Evolutionary conservation across 2,113 vertebrate species (phyloP), one percentile per base, ranked within the genome.

Genomic region (Poecile atricapillus): DNA sequence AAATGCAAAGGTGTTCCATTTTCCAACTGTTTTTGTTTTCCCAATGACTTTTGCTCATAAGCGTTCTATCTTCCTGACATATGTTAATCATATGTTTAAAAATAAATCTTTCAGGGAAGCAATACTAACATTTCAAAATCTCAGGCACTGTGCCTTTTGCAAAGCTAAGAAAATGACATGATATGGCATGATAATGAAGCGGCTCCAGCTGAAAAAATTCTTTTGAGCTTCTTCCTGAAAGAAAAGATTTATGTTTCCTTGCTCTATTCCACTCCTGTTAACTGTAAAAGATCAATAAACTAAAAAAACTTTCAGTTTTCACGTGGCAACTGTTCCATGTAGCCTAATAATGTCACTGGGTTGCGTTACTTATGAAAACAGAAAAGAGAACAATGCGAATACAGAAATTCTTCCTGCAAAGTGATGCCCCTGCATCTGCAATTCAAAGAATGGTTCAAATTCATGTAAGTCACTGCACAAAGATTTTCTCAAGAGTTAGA

Each of bases 291-390:
- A 96, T 90, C 90, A 95, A 90, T 92, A 82, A 92, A 92, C 58
- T 49, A 49, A 92, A 89, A 87, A 77, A 92, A 59, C 52, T 70
- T 90, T 7, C 64, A 64, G 47, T 88, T 92, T 94, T 87, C 88
- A 71, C 76, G 63, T 8, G 41, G 86, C 76, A 96, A 91, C 86
- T 81, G 60, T 82, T 90, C 65, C 69, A 5, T 43, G 80, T 73
- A 96, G 92, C 92, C 93, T 96, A 92, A 94, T 96, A 96, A 96
- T 95, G 95, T 97, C 95, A 96, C 62, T 35, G 49, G 35, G 71
- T 81, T 86, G 76, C 22, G 30, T 23, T 85, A 74, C 1, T 92
- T 52, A 87, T 73, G 73, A 71, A 79, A 95, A 92, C 58, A 93
- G 86, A 87, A 82, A 81, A 53, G 56, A 71, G 60, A 96, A 95